Base-by-base conservation (phyloP, 2,113 vertebrate species). In the Mus spicilegus region DNA sequence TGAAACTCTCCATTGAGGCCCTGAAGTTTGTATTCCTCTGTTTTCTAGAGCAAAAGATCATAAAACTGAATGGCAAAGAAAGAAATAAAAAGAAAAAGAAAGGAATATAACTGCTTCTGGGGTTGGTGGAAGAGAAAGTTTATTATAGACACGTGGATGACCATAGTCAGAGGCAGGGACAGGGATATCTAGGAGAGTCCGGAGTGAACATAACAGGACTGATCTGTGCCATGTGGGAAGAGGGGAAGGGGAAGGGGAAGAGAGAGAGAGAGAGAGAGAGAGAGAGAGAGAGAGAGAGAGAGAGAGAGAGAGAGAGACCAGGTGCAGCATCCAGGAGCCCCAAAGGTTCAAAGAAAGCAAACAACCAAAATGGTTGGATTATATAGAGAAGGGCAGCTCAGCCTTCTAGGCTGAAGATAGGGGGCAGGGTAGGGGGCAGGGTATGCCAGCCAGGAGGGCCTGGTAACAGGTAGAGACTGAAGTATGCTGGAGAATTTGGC, bases 1-100 rank as follows among this genome's bases (percentile, higher is more conserved):
- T 96, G 94, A 67, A 73, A 90, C 94, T 97, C 75, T 95, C 93
- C 87, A n/a, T 26, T n/a, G 90, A 96, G 80, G 81, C 78, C 3
- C 0, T 33, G 49, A 92, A 65, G 65, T 78, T 24, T 69, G 92
- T 80, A 96, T 39, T 67, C 10, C 3, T 80, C 46, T 86, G 96
- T 91, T 92, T 96, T 96, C 84, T 69, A 82, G 96, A 96, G 94
- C 92, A 96, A 96, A 70, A n/a, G 56, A 87, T 1, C 70, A 28
- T 76, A 42, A 75, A 75, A 75, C 8, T 42, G 72, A 22, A 75
- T 22, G 4, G 22, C 4, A 33, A 69, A 73, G 39, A 42, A 73
- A 10, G 19, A 42, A 42, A 42, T 4, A 42, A 42, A 72, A 73
- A 73, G 70, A 10, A 19, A 75, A 75, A 42, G 72, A 75, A 72